A percentile compares a stretch with the other conserved stretches of the same genome.
phyloP scores from a whole-genome alignment of 1,140 invertebrate species.

The Sminthurinus signatus region DNA sequence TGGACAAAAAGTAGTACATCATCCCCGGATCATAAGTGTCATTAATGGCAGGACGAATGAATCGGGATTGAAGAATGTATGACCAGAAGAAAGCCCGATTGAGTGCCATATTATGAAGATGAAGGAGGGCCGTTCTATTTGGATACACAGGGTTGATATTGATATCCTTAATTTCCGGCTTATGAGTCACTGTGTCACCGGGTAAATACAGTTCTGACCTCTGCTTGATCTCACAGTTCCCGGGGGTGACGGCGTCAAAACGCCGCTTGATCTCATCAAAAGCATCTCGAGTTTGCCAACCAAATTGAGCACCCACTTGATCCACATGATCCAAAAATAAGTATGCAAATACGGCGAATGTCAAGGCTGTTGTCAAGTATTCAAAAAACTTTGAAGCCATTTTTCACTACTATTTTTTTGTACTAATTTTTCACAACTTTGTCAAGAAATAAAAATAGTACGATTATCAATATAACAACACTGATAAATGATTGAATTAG shows the following conservation, averaged over 20 bases:
- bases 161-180: conserved; percentile 89
- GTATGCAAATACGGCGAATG: neutral
- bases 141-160: conserved; percentile 92
- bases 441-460: no score
- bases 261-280: conserved; percentile 78
- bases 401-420: no score
- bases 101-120: conserved; percentile 92
- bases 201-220: conserved; percentile 77
- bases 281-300: conserved; percentile 78
- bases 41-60: conserved; percentile 68
- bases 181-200: conserved; percentile 74
- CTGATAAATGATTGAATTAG: no score
- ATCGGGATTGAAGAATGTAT: conserved; percentile 85
- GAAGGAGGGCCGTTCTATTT: conserved; percentile 84
- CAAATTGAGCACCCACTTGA: conserved; percentile 60
- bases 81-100: conserved; percentile 93
- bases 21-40: conserved; percentile 87
- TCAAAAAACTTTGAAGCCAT: no score
- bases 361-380: neutral
- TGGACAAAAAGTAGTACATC: conserved; percentile 96
- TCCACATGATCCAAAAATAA: neutral
- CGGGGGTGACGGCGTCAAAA: conserved; percentile 66
- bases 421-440: no score
- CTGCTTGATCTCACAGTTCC: conserved; percentile 85
- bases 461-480: no score